phyloP scores from a whole-genome alignment of 1,140 invertebrate species.

The Trichomalopsis sarcophagae region DNA sequence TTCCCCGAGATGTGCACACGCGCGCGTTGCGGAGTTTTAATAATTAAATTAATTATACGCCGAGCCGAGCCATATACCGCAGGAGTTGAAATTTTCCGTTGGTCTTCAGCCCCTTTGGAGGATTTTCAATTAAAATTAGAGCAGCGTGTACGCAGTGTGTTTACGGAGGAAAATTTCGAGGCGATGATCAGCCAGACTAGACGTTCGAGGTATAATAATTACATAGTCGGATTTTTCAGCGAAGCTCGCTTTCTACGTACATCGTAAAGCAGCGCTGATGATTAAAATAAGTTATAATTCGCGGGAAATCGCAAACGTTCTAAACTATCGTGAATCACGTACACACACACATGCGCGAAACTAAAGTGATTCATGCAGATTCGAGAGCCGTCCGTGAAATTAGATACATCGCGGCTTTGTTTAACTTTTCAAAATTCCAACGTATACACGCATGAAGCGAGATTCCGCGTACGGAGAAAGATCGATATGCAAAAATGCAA shows the following conservation, averaged over 20 bases:
- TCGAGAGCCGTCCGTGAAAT: background rate
- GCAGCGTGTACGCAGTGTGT: background rate
- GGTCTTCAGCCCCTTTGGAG: constrained; percentile 9
- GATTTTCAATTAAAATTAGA: constrained; percentile 45
- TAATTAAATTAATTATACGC: constrained; percentile 41
- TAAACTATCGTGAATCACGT: background rate
- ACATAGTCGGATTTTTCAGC: too few species aligned
- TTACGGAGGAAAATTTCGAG: background rate
- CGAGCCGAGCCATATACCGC: background rate
- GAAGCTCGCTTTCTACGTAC: too few species aligned
- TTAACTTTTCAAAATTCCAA: too few species aligned
- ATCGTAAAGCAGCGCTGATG: too few species aligned
- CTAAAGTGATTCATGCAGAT: background rate
- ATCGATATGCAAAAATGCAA: background rate
- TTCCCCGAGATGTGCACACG: background rate
- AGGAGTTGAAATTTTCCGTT: background rate
- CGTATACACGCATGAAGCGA: too few species aligned
- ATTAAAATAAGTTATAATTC: background rate
- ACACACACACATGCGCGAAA: too few species aligned
- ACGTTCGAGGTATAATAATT: too few species aligned
- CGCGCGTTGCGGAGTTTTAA: constrained; percentile 4
- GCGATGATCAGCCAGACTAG: background rate
- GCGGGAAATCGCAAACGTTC: too few species aligned
- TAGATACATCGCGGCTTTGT: background rate
- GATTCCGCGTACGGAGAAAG: background rate